Evolutionary conservation across 2,888 invertebrate species (phyloP), one percentile per base, ranked within the genome.

Genomic region (Resseliella maxima): DNA sequence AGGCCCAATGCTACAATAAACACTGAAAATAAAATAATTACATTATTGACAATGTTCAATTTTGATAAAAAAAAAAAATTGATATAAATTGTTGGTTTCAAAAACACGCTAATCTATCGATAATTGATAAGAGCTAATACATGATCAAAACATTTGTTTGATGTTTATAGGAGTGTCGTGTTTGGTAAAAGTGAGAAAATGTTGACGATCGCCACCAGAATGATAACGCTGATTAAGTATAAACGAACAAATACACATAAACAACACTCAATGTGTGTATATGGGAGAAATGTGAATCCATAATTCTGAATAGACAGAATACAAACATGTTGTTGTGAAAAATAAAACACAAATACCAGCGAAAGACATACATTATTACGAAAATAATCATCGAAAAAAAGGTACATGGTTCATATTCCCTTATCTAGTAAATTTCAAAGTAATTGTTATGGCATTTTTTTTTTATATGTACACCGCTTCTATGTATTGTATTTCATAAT

Each of bases 351-450:
- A 41, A 41, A 41, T 12, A 41, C 5, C 41, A n/a, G n/a, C n/a
- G n/a, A n/a, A n/a, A n/a, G n/a, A n/a, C n/a, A n/a, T n/a, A n/a
- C n/a, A n/a, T n/a, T n/a, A n/a, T n/a, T n/a, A n/a, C n/a, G n/a
- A 41, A 50, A 50, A 50, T 50, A 18, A 18, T 50, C 10, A 50
- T 18, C 50, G 50, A 50, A 50, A 50, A 50, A 50, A 41, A 41
- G 41, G 10, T 50, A 50, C 50, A 41, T 41, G 2, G 59, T 5
- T 59, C 59, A 27, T 1, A 50, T 50, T 72, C 15, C 15, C 72
- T 72, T 72, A 72, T 72, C 72, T 72, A 72, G 2, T 31, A 50
- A 72, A 72, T 72, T 72, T 72, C 72, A 31, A 12, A 72, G 31
- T 72, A 31, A 35, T 72, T 72, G 24, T 18, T 72, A 3, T 72